phyloP scores from a whole-genome alignment of 2,888 invertebrate species.

The Patella pellucida region DNA sequence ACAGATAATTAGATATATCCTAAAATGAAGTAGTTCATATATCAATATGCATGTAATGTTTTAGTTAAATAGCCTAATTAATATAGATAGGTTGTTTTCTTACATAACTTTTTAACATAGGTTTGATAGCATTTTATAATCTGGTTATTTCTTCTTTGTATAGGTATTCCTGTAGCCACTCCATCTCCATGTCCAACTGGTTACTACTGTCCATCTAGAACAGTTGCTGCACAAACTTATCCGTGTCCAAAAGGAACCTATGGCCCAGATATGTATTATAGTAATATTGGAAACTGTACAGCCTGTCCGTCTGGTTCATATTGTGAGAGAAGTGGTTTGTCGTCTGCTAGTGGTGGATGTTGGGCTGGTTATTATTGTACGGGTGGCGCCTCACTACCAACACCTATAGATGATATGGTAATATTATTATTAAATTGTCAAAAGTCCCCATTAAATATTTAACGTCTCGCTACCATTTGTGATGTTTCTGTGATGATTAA shows the following conservation, averaged over 20 bases:
- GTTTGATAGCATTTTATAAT: background rate
- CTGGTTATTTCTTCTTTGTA: conserved; percentile 5
- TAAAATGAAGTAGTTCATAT: no score
- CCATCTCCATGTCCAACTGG: conserved; percentile 64
- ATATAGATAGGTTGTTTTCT: background rate
- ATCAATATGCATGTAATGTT: no score
- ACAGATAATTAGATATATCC: no score
- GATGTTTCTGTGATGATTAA: no score
- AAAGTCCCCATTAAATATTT: no score
- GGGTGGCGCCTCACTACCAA: conserved; percentile 48
- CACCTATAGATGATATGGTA: conserved; percentile 57
- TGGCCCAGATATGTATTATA: conserved; percentile 51
- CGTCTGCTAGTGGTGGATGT: conserved; percentile 59
- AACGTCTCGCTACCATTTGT: no score
- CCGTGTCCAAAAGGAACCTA: conserved; percentile 66
- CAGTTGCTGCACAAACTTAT: conserved; percentile 50
- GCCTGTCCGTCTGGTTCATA: conserved; percentile 62
- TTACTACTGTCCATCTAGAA: conserved; percentile 65
- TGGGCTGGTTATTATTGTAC: conserved; percentile 65
- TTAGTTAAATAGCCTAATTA: no score
- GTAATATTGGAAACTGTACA: conserved; percentile 53
- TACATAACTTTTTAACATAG: background rate
- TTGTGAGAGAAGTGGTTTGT: conserved; percentile 60
- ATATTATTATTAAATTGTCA: background rate
- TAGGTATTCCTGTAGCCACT: conserved; percentile 58